Conservation (phyloP, 2,797 vertebrate species). For the Cuculus canorus region DNA sequence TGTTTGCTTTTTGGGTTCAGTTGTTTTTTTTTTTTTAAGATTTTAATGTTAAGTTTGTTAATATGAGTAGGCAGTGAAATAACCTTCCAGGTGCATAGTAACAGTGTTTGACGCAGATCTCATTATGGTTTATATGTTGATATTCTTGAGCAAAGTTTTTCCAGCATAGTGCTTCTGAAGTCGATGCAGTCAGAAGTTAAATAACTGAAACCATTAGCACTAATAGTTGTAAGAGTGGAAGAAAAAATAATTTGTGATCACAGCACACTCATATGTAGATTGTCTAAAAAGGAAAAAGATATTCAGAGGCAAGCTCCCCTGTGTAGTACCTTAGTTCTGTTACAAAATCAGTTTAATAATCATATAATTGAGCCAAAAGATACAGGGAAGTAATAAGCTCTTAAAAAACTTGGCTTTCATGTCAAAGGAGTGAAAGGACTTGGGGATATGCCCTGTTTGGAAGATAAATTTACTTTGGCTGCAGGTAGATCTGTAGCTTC, state of each 20-base stretch:
- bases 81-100: not conserved
- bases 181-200: not conserved
- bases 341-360: conserved; percentile 48
- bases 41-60: not conserved
- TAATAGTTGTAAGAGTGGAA: not conserved
- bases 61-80: not conserved
- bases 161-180: not conserved
- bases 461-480: not conserved
- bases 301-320: not conserved
- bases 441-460: not conserved
- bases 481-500: not conserved
- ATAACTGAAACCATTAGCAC: not conserved
- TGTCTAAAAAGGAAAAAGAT: not conserved
- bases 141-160: not conserved
- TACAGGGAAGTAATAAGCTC: not conserved
- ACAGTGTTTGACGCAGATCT: not conserved
- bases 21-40: no score
- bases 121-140: not conserved
- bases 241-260: not conserved
- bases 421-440: not conserved
- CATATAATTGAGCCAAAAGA: conserved; percentile 18
- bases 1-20: fast-evolving
- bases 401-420: not conserved
- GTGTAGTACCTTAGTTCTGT: not conserved
- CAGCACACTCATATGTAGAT: not conserved